Evolutionary conservation across 2,888 invertebrate species (phyloP).

Genomic region (Hydrotaea diabolus): DNA sequence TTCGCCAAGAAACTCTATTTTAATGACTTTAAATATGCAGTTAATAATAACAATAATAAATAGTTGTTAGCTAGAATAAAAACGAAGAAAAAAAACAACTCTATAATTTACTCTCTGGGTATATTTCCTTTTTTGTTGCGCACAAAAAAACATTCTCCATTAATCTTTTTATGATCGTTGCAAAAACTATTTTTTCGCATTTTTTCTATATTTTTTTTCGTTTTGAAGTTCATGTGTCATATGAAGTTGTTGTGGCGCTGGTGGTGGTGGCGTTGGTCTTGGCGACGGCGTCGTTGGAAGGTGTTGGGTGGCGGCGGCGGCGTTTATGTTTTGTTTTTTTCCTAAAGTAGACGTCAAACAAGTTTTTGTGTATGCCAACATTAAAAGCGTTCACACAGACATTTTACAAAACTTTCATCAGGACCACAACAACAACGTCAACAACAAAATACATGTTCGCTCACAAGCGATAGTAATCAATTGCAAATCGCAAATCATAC

Average conservation of each 20-base stretch:
- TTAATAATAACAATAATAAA: conserved; percentile 28
- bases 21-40: conserved; percentile 26
- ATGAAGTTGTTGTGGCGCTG: conserved; percentile 55
- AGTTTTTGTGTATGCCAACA: conserved; percentile 44
- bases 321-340: conserved; percentile 26
- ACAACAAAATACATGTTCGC: neutral
- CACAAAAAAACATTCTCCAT: conserved; percentile 31
- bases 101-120: conserved; percentile 42
- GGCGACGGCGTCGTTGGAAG: neutral
- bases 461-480: conserved; percentile 32
- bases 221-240: conserved; percentile 67
- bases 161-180: conserved; percentile 36
- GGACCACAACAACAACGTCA: too few relatives aligned
- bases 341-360: conserved; percentile 47
- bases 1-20: neutral
- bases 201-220: neutral
- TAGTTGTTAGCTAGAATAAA: conserved; percentile 30
- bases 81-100: conserved; percentile 18
- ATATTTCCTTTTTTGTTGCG: conserved; percentile 38
- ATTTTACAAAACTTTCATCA: neutral
- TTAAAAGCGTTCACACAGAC: neutral
- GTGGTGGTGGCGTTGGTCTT: neutral
- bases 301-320: conserved; percentile 50
- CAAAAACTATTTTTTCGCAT: neutral
- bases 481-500: conserved; percentile 36